Conservation (phyloP, 2,797 vertebrate genomes). For the Rhinoraja longicauda region DNA sequence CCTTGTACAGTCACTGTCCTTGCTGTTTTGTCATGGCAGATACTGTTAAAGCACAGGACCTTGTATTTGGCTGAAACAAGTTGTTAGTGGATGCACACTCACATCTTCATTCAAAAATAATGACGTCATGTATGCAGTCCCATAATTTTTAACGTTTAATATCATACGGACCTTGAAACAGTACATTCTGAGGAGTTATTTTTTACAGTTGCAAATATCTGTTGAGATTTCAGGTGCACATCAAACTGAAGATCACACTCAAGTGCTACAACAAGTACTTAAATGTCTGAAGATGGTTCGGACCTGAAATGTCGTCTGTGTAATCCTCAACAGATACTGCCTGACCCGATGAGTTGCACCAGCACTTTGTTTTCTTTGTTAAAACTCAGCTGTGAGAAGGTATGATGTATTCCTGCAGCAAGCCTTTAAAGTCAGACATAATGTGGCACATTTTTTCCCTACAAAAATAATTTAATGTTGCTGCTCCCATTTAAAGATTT, state of each 20-base stretch:
- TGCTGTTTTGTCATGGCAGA: neutral
- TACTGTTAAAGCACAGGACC: neutral
- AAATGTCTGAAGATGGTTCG: too few species aligned
- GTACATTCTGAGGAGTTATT: neutral
- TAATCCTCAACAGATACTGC: too few species aligned
- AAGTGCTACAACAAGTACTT: too few species aligned
- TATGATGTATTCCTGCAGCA: neutral
- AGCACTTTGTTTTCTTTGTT: too few species aligned
- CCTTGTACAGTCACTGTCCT: neutral
- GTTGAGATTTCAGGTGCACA: neutral
- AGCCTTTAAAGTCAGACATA: neutral
- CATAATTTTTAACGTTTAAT: neutral
- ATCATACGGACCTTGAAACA: neutral
- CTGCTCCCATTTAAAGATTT: neutral
- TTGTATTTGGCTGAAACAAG: neutral
- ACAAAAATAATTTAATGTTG: neutral
- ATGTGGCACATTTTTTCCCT: neutral
- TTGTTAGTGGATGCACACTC: neutral
- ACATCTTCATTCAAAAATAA: neutral
- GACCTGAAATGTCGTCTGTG: too few species aligned
- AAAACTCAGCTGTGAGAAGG: neutral
- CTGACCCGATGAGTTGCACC: too few species aligned
- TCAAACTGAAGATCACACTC: too few species aligned
- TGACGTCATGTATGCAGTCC: neutral
- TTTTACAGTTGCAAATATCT: neutral